These are phyloP conservation scores for Psittacara wagleri DNA, from an alignment of 2,113 vertebrate genomes.

Conservation along the genomic window DNA sequence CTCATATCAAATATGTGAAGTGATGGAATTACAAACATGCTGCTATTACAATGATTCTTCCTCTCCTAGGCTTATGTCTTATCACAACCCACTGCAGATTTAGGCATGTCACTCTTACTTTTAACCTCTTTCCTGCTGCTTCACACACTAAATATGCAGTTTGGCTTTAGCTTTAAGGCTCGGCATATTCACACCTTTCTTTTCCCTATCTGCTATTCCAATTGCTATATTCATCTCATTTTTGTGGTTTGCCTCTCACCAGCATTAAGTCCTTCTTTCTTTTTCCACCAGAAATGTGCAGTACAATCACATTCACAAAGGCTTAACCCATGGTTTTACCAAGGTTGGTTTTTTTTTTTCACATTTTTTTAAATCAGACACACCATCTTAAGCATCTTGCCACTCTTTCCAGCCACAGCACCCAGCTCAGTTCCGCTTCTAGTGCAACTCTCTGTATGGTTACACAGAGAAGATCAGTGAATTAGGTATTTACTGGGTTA, in stretches of 20 bases:
- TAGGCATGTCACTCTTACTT: not conserved
- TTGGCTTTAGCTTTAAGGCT: not conserved
- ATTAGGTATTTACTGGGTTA: not conserved
- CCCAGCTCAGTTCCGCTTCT: not conserved
- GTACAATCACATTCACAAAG: not conserved
- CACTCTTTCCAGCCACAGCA: not conserved
- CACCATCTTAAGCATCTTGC: not conserved
- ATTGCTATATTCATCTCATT: not conserved
- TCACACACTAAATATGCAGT: not conserved
- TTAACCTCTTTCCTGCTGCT: not conserved
- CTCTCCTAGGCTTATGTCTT: not conserved
- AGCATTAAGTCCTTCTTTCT: not conserved
- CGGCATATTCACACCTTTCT: not conserved
- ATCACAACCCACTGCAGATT: not conserved
- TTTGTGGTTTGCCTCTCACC: constrained; percentile 24
- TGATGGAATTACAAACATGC: not conserved
- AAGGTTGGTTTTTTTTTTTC: not conserved
- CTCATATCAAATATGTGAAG: not conserved
- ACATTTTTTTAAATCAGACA: not conserved
- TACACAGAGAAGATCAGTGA: not conserved
- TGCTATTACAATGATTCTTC: not conserved
- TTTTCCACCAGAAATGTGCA: not conserved
- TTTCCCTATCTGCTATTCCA: not conserved
- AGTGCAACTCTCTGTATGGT: not conserved
- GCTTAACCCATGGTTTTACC: not conserved